These are phyloP conservation scores for Echinarachnius parma DNA, from an alignment of 53 echinoderm and acorn worm genomes.

Conservation along the genomic window DNA sequence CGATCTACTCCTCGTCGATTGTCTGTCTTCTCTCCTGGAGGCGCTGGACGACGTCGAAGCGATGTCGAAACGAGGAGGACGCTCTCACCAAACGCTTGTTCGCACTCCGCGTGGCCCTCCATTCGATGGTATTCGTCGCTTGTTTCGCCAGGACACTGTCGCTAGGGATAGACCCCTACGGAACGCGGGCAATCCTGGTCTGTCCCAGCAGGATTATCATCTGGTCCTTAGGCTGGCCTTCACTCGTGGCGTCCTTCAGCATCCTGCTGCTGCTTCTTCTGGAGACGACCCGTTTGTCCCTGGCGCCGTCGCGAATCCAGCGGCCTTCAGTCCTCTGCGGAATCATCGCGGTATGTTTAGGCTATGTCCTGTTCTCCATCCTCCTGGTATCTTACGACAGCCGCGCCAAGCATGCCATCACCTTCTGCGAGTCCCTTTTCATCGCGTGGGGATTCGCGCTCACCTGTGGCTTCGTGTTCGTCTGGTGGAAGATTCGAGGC, in stretches of 20 bases:
- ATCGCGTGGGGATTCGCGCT: constrained; percentile 63
- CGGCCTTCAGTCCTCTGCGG: constrained; percentile 47
- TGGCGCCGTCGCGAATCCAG: constrained; percentile 67
- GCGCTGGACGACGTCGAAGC: not conserved
- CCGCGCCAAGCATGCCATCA: constrained; percentile 47
- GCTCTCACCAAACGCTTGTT: constrained; percentile 27
- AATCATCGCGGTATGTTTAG: constrained; percentile 49
- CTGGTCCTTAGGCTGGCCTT: constrained; percentile 78
- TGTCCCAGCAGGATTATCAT: constrained; percentile 57
- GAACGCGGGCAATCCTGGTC: constrained; percentile 53
- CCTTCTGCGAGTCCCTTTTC: constrained; percentile 63
- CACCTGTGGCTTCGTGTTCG: constrained; percentile 47
- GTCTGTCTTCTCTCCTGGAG: constrained; percentile 4
- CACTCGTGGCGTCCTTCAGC: constrained; percentile 61
- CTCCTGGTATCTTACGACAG: constrained; percentile 67
- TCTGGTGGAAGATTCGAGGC: constrained; percentile 63
- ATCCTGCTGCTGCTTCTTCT: constrained; percentile 63
- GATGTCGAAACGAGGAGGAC: constrained; percentile 21
- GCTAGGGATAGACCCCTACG: constrained; percentile 61
- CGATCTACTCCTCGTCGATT: constrained; percentile 30
- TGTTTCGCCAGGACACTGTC: constrained; percentile 53
- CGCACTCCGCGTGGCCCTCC: constrained; percentile 47
- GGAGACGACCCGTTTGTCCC: constrained; percentile 67
- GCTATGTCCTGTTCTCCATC: constrained; percentile 62
- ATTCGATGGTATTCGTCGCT: constrained; percentile 52